Conservation (phyloP, 2,888 invertebrate genomes). For the Thymelicus acteon region DNA sequence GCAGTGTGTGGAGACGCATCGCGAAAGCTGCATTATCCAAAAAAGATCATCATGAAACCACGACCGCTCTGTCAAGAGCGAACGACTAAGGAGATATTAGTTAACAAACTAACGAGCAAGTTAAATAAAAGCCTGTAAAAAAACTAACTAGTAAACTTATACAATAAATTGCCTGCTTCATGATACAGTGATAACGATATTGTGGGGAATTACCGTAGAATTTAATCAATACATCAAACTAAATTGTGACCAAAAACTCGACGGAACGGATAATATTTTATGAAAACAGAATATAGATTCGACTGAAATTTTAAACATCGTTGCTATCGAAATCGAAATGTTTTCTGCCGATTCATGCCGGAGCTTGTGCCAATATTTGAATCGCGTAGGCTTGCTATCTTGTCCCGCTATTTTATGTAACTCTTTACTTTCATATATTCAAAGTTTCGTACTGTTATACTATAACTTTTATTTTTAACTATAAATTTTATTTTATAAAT, state of each 20-base stretch:
- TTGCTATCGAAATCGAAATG: conserved; percentile 2
- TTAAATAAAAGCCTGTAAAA: too few relatives aligned
- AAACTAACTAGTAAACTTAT: background rate
- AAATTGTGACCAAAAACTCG: background rate
- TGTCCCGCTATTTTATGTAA: too few relatives aligned
- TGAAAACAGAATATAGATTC: conserved; percentile 1
- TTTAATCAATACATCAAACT: background rate
- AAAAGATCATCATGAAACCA: too few relatives aligned
- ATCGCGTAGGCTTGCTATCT: background rate
- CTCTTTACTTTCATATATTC: too few relatives aligned
- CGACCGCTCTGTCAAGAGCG: too few relatives aligned
- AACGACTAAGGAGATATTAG: too few relatives aligned
- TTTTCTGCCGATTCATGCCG: background rate
- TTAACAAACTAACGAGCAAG: too few relatives aligned
- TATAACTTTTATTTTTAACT: too few relatives aligned
- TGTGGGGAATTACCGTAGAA: background rate
- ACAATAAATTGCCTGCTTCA: background rate
- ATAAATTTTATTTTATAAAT: too few relatives aligned
- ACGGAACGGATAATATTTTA: background rate
- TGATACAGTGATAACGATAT: background rate
- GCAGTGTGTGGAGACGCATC: too few relatives aligned
- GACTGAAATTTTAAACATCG: conserved; percentile 2
- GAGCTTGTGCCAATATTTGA: background rate
- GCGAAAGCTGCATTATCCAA: too few relatives aligned
- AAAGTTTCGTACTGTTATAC: too few relatives aligned